Percentiles rank a stretch among this genome's conserved stretches.
Conservation (phyloP, 2,113 vertebrate genomes). For the Benitochromis conjunctus region DNA sequence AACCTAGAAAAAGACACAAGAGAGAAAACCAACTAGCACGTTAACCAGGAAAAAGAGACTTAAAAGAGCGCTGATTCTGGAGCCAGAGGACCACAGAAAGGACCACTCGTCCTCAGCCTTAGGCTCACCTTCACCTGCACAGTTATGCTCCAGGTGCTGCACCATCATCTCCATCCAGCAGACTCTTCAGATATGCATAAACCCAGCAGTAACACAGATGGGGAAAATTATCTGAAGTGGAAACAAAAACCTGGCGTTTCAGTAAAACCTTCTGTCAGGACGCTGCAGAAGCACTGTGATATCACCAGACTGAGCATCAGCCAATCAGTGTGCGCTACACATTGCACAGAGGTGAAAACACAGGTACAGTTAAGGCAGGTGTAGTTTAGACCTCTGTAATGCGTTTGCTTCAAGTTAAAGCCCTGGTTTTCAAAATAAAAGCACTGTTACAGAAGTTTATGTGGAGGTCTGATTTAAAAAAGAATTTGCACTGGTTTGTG, state of each 20-base stretch:
- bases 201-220: background rate
- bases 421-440: background rate
- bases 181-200: background rate
- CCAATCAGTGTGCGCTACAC: slow-evolving; percentile 84
- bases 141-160: background rate
- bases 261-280: background rate
- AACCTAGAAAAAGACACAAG: background rate
- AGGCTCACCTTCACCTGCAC: background rate
- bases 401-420: background rate
- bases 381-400: background rate
- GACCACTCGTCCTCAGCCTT: background rate
- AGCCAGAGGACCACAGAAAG: background rate
- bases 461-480: background rate
- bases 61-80: no score
- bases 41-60: background rate
- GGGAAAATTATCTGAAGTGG: background rate
- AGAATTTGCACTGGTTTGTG: background rate
- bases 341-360: slow-evolving; percentile 26
- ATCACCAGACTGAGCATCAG: slow-evolving; percentile 76
- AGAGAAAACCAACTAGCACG: background rate
- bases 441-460: background rate
- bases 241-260: background rate
- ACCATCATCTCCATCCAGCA: background rate
- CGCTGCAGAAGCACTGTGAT: background rate
- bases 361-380: background rate